A percentile compares a stretch with the other conserved stretches of the same genome.
phyloP scores from a whole-genome alignment of 2,888 invertebrate genomes.

The Sclerodermus sp. region DNA sequence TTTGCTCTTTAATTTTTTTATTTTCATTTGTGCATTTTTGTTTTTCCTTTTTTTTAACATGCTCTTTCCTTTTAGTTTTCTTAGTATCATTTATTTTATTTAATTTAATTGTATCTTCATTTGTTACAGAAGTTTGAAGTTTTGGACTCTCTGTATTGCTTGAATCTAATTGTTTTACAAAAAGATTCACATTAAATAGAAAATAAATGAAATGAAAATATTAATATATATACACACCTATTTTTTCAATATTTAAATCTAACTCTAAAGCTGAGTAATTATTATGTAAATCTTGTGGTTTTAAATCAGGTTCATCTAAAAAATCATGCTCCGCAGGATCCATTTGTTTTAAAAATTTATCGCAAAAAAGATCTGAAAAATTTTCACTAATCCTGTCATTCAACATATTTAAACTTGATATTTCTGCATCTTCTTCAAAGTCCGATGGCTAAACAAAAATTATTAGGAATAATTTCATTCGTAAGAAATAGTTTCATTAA shows the following conservation, averaged over 20 bases:
- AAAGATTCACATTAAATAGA: neutral
- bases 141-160: too few relatives aligned
- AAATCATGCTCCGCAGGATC: slow-evolving; percentile 9
- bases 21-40: slow-evolving; percentile 5
- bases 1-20: slow-evolving; percentile 4
- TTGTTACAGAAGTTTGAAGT: too few relatives aligned
- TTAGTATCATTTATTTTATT: neutral
- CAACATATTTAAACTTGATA: slow-evolving; percentile 34
- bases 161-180: too few relatives aligned
- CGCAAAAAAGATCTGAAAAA: slow-evolving; percentile 37
- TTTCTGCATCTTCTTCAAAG: slow-evolving; percentile 49
- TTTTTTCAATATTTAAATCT: slow-evolving; percentile 23
- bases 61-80: slow-evolving; percentile 10
- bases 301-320: slow-evolving; percentile 16
- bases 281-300: slow-evolving; percentile 6
- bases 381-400: slow-evolving; percentile 31
- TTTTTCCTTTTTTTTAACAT: slow-evolving; percentile 2
- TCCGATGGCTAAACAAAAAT: slow-evolving; percentile 40
- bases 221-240: slow-evolving; percentile 29
- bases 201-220: slow-evolving; percentile 2
- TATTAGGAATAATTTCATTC: too few relatives aligned
- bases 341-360: slow-evolving; percentile 18
- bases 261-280: neutral
- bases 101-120: too few relatives aligned
- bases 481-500: neutral